phyloP scores from a whole-genome alignment of 2,888 invertebrate species.

The Ametastegia equiseti region DNA sequence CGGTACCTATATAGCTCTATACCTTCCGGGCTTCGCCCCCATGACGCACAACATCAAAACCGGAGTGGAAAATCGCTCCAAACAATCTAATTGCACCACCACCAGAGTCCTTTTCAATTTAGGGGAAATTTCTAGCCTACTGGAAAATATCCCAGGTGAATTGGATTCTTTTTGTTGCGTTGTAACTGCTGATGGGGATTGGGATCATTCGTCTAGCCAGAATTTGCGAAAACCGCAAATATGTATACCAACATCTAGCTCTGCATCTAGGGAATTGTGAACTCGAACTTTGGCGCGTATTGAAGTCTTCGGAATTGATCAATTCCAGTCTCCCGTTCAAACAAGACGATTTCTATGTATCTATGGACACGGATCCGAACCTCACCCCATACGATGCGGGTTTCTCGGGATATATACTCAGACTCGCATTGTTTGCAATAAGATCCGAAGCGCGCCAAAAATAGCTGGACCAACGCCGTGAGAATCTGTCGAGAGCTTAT shows the following conservation, averaged over 20 bases:
- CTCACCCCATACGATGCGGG: not conserved
- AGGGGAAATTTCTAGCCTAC: not conserved
- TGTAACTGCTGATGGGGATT: not conserved
- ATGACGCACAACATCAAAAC: not conserved
- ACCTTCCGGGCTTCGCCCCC: not conserved
- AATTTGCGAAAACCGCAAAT: too few relatives aligned
- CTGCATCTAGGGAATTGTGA: not conserved
- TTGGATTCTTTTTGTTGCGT: not conserved
- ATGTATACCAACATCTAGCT: too few relatives aligned
- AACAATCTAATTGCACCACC: not conserved
- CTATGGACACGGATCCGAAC: not conserved
- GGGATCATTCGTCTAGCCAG: not conserved
- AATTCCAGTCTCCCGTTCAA: not conserved
- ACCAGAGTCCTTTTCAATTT: not conserved
- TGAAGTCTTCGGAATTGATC: not conserved
- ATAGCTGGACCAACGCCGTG: not conserved
- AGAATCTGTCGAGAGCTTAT: not conserved
- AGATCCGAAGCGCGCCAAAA: conserved; percentile 1
- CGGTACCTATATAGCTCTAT: too few relatives aligned
- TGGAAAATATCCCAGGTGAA: not conserved
- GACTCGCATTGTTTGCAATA: conserved; percentile 8
- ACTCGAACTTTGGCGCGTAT: not conserved
- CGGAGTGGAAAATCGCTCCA: not conserved
- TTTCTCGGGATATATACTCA: not conserved
- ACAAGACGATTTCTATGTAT: conserved; percentile 16